A percentile compares a stretch with the other conserved stretches of the same genome.
Conservation (phyloP, 2,113 vertebrate genomes). For the Dicaeum eximium region DNA sequence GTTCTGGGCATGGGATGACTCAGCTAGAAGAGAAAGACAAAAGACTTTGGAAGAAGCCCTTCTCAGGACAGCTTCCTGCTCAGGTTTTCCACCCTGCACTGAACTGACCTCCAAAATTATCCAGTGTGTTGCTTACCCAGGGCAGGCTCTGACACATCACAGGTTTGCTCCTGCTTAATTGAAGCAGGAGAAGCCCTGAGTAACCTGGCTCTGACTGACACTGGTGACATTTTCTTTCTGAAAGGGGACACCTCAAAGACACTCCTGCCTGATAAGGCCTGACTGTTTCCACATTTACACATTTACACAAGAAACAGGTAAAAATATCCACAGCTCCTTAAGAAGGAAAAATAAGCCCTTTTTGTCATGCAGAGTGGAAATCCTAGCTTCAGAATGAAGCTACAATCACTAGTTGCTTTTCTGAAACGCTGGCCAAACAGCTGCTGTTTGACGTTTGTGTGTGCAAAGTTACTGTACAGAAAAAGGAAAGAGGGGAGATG, state of each 20-base stretch:
- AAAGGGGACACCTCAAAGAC: not conserved
- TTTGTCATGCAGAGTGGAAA: not conserved
- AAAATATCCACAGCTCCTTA: not conserved
- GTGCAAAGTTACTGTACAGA: conserved; percentile 14
- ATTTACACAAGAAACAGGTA: not conserved
- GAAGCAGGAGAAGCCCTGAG: not conserved
- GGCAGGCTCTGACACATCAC: not conserved
- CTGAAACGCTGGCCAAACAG: not conserved
- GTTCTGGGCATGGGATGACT: not conserved
- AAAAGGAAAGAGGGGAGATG: not conserved
- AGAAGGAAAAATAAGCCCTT: not conserved
- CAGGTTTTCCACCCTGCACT: not conserved
- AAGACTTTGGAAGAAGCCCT: not conserved
- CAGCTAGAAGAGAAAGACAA: not conserved
- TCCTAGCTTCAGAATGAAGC: not conserved
- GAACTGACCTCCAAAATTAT: not conserved
- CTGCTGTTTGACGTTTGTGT: conserved; percentile 37
- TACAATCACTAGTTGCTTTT: conserved; percentile 1
- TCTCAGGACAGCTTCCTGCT: not conserved
- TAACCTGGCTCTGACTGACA: not conserved
- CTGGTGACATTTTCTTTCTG: not conserved
- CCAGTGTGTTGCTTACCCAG: not conserved
- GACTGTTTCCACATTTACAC: not conserved
- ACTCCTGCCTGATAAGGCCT: not conserved
- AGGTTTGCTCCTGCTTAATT: not conserved